phyloP scores from a whole-genome alignment of 2,888 invertebrate genomes.

The Oxyteleia sp. region DNA sequence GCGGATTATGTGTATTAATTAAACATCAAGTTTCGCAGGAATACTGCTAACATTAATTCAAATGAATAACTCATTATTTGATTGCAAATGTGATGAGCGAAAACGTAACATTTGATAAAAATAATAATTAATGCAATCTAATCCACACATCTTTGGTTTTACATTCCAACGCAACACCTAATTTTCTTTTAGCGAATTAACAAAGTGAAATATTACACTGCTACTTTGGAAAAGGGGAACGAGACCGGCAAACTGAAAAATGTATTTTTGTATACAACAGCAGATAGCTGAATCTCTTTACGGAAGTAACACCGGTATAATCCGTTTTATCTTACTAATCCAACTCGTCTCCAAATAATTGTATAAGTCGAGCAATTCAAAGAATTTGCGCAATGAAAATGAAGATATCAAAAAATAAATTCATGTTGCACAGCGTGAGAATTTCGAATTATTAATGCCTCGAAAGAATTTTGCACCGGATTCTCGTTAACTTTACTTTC shows the following conservation, averaged over 20 bases:
- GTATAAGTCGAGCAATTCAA: conserved; percentile 27
- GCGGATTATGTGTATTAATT: conserved; percentile 46
- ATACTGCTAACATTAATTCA: too few relatives aligned
- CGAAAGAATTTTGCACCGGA: conserved; percentile 27
- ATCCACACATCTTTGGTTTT: too few relatives aligned
- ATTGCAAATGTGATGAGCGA: neutral
- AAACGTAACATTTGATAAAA: neutral
- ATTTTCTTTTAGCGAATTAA: too few relatives aligned
- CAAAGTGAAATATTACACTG: too few relatives aligned
- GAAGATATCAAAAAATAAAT: conserved; percentile 35
- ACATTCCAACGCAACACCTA: too few relatives aligned
- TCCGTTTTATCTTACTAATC: too few relatives aligned
- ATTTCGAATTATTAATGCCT: conserved; percentile 30
- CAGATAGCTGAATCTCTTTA: conserved; percentile 7
- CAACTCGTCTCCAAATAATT: conserved; percentile 22
- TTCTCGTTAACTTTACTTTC: conserved; percentile 28
- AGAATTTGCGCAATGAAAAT: conserved; percentile 35
- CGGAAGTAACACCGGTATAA: conserved; percentile 10
- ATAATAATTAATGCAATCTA: too few relatives aligned
- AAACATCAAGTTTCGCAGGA: conserved; percentile 14
- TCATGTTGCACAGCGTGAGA: neutral
- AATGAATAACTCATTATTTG: too few relatives aligned
- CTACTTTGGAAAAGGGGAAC: neutral
- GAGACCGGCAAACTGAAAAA: neutral
- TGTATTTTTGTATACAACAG: neutral